phyloP scores from a whole-genome alignment of 2,113 vertebrate species.

The Embiotoca jacksoni region DNA sequence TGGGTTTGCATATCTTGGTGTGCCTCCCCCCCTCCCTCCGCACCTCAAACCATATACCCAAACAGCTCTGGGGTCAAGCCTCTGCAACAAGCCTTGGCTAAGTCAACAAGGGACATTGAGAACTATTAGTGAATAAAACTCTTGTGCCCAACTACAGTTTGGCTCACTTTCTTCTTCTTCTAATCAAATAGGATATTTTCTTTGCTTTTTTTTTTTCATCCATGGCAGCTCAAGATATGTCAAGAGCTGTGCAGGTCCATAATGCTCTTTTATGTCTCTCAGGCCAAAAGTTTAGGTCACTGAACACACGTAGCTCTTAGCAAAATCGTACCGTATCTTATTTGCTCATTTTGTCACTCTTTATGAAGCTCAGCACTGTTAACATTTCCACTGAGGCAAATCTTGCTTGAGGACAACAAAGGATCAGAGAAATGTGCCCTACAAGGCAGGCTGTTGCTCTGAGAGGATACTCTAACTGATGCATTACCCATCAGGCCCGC shows the following conservation, averaged over 20 bases:
- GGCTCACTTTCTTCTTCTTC: slow-evolving; percentile 63
- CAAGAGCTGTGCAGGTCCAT: slow-evolving; percentile 47
- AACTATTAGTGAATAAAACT: slow-evolving; percentile 84
- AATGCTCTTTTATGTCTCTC: slow-evolving; percentile 37
- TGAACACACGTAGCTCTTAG: slow-evolving; percentile 38
- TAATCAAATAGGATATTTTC: slow-evolving; percentile 80
- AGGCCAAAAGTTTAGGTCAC: slow-evolving; percentile 50
- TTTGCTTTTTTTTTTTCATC: slow-evolving; percentile 32
- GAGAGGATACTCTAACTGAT: slow-evolving; percentile 22
- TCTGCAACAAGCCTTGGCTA: slow-evolving; percentile 73
- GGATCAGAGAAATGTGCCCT: neutral
- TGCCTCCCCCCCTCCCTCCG: slow-evolving; percentile 58
- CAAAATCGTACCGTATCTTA: slow-evolving; percentile 33
- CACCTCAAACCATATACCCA: slow-evolving; percentile 81
- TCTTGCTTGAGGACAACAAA: neutral
- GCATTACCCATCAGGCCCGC: slow-evolving; percentile 42
- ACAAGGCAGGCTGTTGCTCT: neutral
- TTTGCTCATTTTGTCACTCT: slow-evolving; percentile 46
- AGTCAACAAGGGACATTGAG: slow-evolving; percentile 83
- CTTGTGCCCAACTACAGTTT: slow-evolving; percentile 77
- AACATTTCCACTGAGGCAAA: neutral
- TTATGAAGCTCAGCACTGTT: slow-evolving; percentile 33
- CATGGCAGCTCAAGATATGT: slow-evolving; percentile 59
- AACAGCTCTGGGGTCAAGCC: slow-evolving; percentile 79
- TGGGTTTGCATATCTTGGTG: slow-evolving; percentile 72